Base-by-base conservation (phyloP, 2,888 invertebrate species). In the Limulus polyphemus region DNA sequence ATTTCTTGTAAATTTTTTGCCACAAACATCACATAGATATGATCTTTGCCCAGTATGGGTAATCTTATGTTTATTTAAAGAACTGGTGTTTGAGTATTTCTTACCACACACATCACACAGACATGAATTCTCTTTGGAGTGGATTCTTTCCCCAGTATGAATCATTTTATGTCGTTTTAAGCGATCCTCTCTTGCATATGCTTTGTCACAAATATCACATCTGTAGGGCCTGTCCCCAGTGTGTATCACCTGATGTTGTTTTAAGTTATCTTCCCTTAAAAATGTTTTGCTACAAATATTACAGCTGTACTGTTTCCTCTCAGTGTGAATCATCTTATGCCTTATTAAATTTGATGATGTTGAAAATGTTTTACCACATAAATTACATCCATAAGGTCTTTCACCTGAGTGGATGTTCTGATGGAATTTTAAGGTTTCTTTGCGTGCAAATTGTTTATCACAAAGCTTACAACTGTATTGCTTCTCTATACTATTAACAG, bases 241-340 rank as follows among this genome's bases (percentile, higher is more conserved):
- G 50, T 62, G 62, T 10, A 51, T 52, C 10, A n/a, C 13, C 11
- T 47, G 17, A 54, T 62, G 62, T 1, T 11, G 47, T 16, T 11
- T 32, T 14, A 62, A 11, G 47, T 47, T 52, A 7, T 47, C 50
- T 16, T 47, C 51, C 5, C 16, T 47, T 0, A n/a, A 49, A 47
- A 89, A 90, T 60, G 80, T 78, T 75, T 86, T 87, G 57, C 82
- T 81, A 75, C 89, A 90, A 71, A 84, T 84, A 71, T 81, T 81
- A 75, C 88, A 89, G 49, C 84, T 83, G 74, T 83, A 88, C 63
- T 83, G 80, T 59, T 83, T 79, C 0, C 81, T 82, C 57, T 83
- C 82, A 72, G 77, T 81, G 76, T 86, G 86, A 69, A 82, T 83
- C 0, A 85, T 82, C 72, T 62, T 60, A 56, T 69, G 69, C 13